Conservation (phyloP, 2,797 vertebrate genomes). For the Kryptolebias ocellatus region DNA sequence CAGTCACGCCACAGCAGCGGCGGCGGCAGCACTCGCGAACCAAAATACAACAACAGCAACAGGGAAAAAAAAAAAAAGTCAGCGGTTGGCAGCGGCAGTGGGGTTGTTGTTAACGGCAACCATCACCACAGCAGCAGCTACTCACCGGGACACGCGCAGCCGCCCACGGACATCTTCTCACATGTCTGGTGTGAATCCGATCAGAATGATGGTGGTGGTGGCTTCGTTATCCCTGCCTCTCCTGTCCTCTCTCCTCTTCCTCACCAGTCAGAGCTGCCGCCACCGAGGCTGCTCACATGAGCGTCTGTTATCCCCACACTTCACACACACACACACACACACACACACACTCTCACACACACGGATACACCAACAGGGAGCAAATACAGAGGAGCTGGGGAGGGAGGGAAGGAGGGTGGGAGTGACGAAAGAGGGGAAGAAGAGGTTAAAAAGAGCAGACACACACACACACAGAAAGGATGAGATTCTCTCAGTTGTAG, state of each 20-base stretch:
- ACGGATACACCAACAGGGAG: slow-evolving; percentile 67
- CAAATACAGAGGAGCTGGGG: slow-evolving; percentile 44
- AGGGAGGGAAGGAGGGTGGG: slow-evolving; percentile 57
- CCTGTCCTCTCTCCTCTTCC: slow-evolving; percentile 65
- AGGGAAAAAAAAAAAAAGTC: slow-evolving; percentile 48
- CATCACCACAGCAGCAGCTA: slow-evolving; percentile 69
- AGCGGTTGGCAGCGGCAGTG: slow-evolving; percentile 38
- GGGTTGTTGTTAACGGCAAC: slow-evolving; percentile 68
- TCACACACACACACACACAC: slow-evolving; percentile 74
- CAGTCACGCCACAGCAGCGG: slow-evolving; percentile 63
- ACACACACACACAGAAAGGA: slow-evolving; percentile 69
- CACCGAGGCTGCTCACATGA: slow-evolving; percentile 83
- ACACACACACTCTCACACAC: slow-evolving; percentile 46
- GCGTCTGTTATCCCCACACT: slow-evolving; percentile 83
- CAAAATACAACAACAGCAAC: slow-evolving; percentile 63
- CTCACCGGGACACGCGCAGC: slow-evolving; percentile 97
- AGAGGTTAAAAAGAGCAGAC: slow-evolving; percentile 75
- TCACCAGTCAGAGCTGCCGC: slow-evolving; percentile 76
- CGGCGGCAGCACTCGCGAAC: slow-evolving; percentile 44
- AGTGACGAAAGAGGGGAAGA: slow-evolving; percentile 64
- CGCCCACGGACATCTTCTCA: slow-evolving; percentile 96
- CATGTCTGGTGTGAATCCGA: slow-evolving; percentile 90
- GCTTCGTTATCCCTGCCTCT: slow-evolving; percentile 66
- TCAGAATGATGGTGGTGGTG: slow-evolving; percentile 77
- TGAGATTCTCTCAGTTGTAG: slow-evolving; percentile 77